Base-by-base conservation (phyloP, 2,888 invertebrate species). In the Unio pictorum region DNA sequence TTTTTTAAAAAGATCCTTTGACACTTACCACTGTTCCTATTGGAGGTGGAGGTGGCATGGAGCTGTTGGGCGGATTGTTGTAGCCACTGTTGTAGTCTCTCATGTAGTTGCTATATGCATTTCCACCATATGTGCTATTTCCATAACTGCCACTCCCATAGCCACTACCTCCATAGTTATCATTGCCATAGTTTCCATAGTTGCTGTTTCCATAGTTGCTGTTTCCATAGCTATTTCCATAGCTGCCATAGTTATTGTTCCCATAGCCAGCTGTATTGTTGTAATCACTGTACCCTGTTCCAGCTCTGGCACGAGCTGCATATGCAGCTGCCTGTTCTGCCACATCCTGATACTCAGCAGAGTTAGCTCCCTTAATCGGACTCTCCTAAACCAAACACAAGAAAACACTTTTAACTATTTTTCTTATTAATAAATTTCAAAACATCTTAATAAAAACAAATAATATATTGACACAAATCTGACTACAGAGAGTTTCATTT, bases 261-360 rank as follows among this genome's bases (percentile, higher is more conserved):
- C 54, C 63, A 63, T 34, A 28, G 7, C 63, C 63, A 63, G 30
- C 18, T 34, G 45, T 15, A 30, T 60, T 58, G 64, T 57, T 59
- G 59, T 65, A 66, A 4, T 71, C 61, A 45, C 6, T 56, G 63
- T 23, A 59, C 18, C 67, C 67, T 64, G 67, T 67, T 56, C 72
- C 74, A 17, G 76, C 76, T 5, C 68, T 69, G 18, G 74, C 73
- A 15, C 72, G 69, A n/a, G 76, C 76, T 55, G 76, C 76, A 54
- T 76, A 76, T n/a, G 67, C 70, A 11, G 76, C 76, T 18, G 76
- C 76, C 59, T 76, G 72, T 45, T 76, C 67, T 3, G 76, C 76
- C n/a, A 76, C 74, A 18, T 54, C 64, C 56, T 70, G 61, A 56
- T 70, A 70, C 17, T 73, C 70, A 34, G 8, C 15, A 11, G 45